phyloP scores from a whole-genome alignment of 1,140 invertebrate genomes.

The Orius insidiosus region DNA sequence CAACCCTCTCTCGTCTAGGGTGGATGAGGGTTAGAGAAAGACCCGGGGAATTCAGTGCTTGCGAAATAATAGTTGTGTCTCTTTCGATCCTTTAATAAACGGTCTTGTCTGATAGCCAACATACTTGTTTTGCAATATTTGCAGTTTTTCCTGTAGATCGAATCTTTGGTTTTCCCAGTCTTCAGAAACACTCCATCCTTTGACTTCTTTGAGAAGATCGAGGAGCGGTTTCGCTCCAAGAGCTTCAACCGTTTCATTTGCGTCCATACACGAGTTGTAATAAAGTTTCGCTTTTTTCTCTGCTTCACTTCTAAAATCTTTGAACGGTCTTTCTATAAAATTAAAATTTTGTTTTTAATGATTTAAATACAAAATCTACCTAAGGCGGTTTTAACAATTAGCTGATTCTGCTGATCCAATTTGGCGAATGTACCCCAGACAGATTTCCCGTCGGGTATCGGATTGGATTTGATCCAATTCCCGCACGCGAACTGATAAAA shows the following conservation, averaged over 20 bases:
- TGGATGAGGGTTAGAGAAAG: too few species aligned
- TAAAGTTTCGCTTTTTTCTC: conserved; percentile 78
- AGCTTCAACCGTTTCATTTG: conserved; percentile 75
- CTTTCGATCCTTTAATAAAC: too few species aligned
- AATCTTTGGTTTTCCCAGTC: conserved; percentile 46
- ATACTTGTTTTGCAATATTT: conserved; percentile 23
- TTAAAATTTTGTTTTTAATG: too few species aligned
- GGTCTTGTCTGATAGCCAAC: too few species aligned
- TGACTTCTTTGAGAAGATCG: conserved; percentile 49
- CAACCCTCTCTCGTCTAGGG: too few species aligned
- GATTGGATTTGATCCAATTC: conserved; percentile 76
- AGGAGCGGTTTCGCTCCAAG: conserved; percentile 64
- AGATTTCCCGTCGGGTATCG: conserved; percentile 81
- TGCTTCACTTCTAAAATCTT: conserved; percentile 52
- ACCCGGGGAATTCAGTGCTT: too few species aligned
- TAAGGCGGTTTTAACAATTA: conserved; percentile 78
- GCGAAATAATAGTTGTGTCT: too few species aligned
- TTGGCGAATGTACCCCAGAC: conserved; percentile 91
- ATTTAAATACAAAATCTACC: conserved; percentile 42
- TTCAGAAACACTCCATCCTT: conserved; percentile 54
- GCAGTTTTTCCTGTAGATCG: conserved; percentile 57
- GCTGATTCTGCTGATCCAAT: conserved; percentile 79
- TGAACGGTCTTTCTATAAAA: conserved; percentile 35
- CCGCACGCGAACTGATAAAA: conserved; percentile 91
- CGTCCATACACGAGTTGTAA: conserved; percentile 85